Conservation (phyloP, 2,888 invertebrate genomes). For the Apamea sordens region DNA sequence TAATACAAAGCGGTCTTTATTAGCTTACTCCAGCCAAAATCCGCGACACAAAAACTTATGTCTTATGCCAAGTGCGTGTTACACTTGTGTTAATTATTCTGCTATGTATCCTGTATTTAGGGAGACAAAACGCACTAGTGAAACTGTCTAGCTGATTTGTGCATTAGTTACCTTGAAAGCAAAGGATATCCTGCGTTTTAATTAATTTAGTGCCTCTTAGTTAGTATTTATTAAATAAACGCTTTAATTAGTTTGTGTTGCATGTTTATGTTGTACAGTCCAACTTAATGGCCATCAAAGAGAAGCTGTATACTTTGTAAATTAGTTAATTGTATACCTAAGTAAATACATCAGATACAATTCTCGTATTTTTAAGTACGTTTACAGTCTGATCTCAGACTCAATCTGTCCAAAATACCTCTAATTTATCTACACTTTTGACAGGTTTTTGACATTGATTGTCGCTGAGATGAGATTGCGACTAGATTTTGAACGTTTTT, state of each 20-base stretch:
- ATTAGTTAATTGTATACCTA: background rate
- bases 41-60: background rate
- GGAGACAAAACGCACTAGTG: background rate
- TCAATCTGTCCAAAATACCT: no score
- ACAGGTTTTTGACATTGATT: no score
- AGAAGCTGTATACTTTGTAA: background rate
- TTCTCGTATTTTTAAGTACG: no score
- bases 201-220: background rate
- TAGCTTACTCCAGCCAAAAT: no score
- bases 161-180: slow-evolving; percentile 22
- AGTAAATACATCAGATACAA: background rate
- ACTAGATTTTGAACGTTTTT: no score
- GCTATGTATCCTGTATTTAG: background rate
- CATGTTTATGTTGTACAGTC: background rate
- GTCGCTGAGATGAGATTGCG: no score
- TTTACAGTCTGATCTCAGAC: no score
- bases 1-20: no score
- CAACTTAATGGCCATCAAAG: background rate
- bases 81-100: background rate
- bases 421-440: no score
- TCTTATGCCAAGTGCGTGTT: background rate
- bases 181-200: slow-evolving; percentile 36
- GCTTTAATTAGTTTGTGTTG: background rate
- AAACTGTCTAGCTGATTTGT: slow-evolving; percentile 3
- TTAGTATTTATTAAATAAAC: slow-evolving; percentile 17